phyloP scores from a whole-genome alignment of 2,797 vertebrate genomes.

The Buphagus erythrorhynchus region DNA sequence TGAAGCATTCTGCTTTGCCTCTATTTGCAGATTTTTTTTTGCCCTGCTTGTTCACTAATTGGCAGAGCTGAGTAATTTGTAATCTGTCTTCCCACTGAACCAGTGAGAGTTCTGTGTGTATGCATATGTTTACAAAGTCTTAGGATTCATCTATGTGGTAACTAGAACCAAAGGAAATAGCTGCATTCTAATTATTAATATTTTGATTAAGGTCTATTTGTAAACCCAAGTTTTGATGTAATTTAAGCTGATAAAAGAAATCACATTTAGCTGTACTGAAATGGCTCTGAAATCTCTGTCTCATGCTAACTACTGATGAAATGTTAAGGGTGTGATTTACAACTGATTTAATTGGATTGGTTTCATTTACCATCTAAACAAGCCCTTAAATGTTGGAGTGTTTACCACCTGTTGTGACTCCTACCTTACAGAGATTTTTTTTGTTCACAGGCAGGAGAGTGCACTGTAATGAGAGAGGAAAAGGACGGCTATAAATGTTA shows the following conservation, averaged over 20 bases:
- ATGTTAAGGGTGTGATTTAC: constrained; percentile 61
- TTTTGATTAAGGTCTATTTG: constrained; percentile 51
- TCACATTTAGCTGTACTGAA: constrained; percentile 35
- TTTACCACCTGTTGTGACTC: constrained; percentile 65
- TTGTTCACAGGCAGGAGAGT: constrained; percentile 2
- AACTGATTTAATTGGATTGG: constrained; percentile 55
- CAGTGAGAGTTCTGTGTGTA: not conserved
- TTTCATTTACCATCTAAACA: constrained; percentile 65
- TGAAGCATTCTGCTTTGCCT: not conserved
- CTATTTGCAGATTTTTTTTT: not conserved
- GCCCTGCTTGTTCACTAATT: constrained; percentile 40
- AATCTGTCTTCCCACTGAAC: constrained; percentile 39
- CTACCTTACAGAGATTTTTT: constrained; percentile 47
- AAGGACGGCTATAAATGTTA: not conserved
- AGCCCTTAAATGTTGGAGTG: constrained; percentile 56
- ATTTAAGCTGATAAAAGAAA: constrained; percentile 48
- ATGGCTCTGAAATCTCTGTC: constrained; percentile 26
- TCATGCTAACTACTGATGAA: constrained; percentile 35
- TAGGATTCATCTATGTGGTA: constrained; percentile 20
- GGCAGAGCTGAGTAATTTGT: constrained; percentile 42
- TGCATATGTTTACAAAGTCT: constrained; percentile 37
- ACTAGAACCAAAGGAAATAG: constrained; percentile 36
- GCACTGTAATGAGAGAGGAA: not conserved
- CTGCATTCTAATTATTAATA: constrained; percentile 47
- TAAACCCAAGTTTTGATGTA: constrained; percentile 16